Conservation (phyloP, 2,113 vertebrate genomes). For the Bufo bufo region DNA sequence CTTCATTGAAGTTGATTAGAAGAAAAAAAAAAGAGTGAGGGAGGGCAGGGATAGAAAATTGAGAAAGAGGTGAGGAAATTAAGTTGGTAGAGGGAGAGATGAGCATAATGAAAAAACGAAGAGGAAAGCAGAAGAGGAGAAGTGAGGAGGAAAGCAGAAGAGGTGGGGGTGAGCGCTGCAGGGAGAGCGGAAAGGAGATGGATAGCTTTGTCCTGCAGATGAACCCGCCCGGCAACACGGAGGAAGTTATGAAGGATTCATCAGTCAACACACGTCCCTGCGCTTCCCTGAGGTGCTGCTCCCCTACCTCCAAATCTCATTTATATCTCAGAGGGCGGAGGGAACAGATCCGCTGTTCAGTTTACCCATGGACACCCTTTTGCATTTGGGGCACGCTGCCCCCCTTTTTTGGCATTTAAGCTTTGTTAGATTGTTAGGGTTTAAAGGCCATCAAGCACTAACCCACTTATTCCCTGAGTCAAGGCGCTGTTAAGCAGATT, state of each 20-base stretch:
- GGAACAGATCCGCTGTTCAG: constrained; percentile 50
- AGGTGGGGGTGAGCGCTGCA: constrained; percentile 56
- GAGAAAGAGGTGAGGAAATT: constrained; percentile 41
- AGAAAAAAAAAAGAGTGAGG: constrained; percentile 24
- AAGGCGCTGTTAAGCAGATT: constrained; percentile 49
- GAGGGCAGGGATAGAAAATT: constrained; percentile 46
- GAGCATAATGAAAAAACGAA: constrained; percentile 55
- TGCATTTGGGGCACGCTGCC: constrained; percentile 50
- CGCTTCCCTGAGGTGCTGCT: constrained; percentile 63
- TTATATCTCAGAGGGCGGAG: constrained; percentile 62
- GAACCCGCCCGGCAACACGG: constrained; percentile 76
- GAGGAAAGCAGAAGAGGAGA: constrained; percentile 51
- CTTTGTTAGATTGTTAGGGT: constrained; percentile 46
- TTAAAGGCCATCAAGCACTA: constrained; percentile 44
- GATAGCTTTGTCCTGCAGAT: constrained; percentile 74
- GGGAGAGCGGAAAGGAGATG: constrained; percentile 64
- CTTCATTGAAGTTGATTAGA: constrained; percentile 46
- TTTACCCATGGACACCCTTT: constrained; percentile 52
- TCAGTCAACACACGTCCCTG: constrained; percentile 71
- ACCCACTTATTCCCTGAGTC: constrained; percentile 38
- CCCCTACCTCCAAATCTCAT: constrained; percentile 67
- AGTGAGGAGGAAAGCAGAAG: constrained; percentile 58
- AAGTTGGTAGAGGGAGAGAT: constrained; percentile 46
- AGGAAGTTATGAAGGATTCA: constrained; percentile 77
- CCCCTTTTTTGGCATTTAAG: constrained; percentile 50